These are phyloP conservation scores for Xestia sexstrigata DNA, from an alignment of 2,888 invertebrate species.

Conservation along the genomic window DNA sequence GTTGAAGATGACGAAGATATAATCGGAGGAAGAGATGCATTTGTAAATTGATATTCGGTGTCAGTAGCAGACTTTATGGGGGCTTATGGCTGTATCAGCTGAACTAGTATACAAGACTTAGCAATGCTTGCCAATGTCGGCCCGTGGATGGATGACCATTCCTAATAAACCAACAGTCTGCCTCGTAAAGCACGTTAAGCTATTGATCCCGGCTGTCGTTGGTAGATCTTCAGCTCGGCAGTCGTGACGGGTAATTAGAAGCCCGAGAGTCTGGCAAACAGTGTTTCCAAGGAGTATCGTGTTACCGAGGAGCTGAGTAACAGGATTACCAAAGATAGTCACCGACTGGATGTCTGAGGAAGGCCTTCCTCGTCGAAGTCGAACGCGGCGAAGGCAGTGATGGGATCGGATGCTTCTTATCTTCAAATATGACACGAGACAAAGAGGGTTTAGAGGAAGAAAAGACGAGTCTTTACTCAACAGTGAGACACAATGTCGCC, in stretches of 20 bases:
- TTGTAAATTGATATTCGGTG: conserved; percentile 4
- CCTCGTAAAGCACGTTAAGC: neutral
- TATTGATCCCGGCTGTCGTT: neutral
- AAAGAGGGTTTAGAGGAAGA: neutral
- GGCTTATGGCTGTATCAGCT: too few relatives aligned
- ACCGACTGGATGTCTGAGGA: neutral
- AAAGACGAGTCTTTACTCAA: neutral
- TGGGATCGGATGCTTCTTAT: neutral
- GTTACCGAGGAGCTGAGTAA: neutral
- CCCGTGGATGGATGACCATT: neutral
- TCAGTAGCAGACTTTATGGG: neutral
- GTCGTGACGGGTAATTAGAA: neutral
- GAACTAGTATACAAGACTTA: too few relatives aligned
- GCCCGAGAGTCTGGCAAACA: neutral
- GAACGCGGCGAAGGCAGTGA: neutral
- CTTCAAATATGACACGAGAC: neutral
- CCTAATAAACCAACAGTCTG: neutral
- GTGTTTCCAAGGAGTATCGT: neutral
- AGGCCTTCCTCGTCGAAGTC: neutral
- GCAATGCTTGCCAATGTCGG: neutral
- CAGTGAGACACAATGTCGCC: neutral
- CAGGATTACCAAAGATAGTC: neutral
- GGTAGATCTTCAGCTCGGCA: neutral
- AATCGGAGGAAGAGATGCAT: conserved; percentile 15
- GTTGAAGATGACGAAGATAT: conserved; percentile 28